Percentiles rank a stretch among this genome's conserved stretches.
Evolutionary conservation across 2,797 vertebrate species (phyloP).

Genomic region (Pangasius larnaudii): DNA sequence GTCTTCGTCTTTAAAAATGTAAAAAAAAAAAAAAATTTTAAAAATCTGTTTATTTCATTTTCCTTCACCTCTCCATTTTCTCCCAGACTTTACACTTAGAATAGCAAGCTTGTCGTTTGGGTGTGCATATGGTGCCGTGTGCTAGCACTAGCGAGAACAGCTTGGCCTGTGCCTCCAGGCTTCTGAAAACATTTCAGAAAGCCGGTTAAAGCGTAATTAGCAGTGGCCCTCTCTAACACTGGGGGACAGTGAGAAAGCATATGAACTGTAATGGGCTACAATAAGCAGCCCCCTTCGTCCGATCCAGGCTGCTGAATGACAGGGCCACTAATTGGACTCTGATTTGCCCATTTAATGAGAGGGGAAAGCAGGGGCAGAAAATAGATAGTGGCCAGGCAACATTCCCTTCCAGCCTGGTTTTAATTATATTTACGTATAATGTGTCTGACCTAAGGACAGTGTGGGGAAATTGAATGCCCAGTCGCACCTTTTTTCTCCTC

Average conservation of each 20-base stretch:
- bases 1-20: background rate
- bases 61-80: background rate
- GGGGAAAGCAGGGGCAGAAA: conserved; percentile 74
- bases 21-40: background rate
- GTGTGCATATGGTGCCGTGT: conserved; percentile 26
- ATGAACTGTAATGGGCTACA: conserved; percentile 69
- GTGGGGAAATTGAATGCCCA: conserved; percentile 70
- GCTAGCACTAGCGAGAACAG: conserved; percentile 55
- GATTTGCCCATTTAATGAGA: conserved; percentile 80
- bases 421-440: conserved; percentile 66
- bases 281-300: conserved; percentile 65
- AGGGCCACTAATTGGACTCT: conserved; percentile 83
- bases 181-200: conserved; percentile 62
- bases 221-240: conserved; percentile 68
- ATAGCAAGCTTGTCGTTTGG: background rate
- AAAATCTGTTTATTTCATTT: background rate
- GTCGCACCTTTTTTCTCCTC: conserved; percentile 61
- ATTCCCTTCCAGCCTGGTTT: conserved; percentile 70
- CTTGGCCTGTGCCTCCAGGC: conserved; percentile 63
- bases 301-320: conserved; percentile 75
- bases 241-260: conserved; percentile 72
- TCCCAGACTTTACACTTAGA: conserved; percentile 12
- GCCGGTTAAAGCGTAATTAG: conserved; percentile 79
- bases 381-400: conserved; percentile 76
- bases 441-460: conserved; percentile 70